Evolutionary conservation across 1,140 invertebrate species (phyloP).

Genomic region (Trachymyrmex cornetzi): DNA sequence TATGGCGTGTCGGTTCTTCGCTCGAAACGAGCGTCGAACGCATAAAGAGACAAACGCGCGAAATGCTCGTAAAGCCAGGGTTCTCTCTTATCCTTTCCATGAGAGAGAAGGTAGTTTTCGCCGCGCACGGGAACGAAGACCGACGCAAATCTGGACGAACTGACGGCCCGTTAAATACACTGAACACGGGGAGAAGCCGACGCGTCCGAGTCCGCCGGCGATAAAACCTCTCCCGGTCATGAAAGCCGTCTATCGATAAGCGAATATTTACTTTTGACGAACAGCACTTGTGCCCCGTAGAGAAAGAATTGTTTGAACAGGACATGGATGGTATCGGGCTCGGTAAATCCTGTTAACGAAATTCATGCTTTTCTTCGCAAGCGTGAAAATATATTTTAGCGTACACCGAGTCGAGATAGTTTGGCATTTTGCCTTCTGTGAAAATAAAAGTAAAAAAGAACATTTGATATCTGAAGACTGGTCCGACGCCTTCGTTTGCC

Average conservation of each 20-base stretch:
- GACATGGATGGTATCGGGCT: constrained; percentile 51
- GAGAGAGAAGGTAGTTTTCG: constrained; percentile 24
- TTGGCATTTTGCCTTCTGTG: constrained; percentile 56
- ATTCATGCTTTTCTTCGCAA: constrained; percentile 62
- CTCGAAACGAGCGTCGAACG: constrained; percentile 47
- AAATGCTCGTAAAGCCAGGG: constrained; percentile 48
- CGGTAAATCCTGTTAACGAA: constrained; percentile 63
- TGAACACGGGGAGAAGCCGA: constrained; percentile 21
- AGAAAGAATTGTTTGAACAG: constrained; percentile 63
- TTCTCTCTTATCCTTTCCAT: not conserved
- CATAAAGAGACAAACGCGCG: constrained; percentile 51
- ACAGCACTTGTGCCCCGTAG: constrained; percentile 55
- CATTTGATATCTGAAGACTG: constrained; percentile 49
- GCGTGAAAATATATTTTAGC: constrained; percentile 59
- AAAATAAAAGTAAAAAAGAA: constrained; percentile 30
- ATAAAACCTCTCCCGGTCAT: constrained; percentile 55
- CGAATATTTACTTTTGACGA: constrained; percentile 65
- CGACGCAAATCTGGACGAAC: constrained; percentile 52
- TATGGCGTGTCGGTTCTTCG: constrained; percentile 4
- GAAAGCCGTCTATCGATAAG: constrained; percentile 61
- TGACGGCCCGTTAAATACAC: constrained; percentile 57
- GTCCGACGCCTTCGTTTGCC: constrained; percentile 57
- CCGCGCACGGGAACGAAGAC: constrained; percentile 5
- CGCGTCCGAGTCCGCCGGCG: constrained; percentile 42
- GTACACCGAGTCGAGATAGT: constrained; percentile 43